These are phyloP conservation scores for Muschampia plurimacula DNA, from an alignment of 2,888 invertebrate species.

Conservation along the genomic window DNA sequence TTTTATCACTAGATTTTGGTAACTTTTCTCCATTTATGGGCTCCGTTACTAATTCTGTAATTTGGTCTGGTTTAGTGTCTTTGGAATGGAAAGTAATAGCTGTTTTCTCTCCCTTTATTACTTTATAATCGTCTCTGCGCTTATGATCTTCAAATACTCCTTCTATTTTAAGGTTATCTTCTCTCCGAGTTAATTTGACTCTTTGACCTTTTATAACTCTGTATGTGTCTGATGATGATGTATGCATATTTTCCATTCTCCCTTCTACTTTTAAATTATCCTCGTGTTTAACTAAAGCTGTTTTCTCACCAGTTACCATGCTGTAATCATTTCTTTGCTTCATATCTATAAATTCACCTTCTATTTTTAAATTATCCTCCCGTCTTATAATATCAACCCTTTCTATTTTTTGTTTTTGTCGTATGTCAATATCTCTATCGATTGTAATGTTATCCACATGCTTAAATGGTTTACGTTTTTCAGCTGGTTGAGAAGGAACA, in stretches of 20 bases:
- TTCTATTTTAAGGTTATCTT: constrained; percentile 88
- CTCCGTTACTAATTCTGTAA: constrained; percentile 29
- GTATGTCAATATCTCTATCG: constrained; percentile 69
- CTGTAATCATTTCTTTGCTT: constrained; percentile 85
- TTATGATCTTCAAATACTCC: constrained; percentile 86
- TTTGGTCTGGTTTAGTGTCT: constrained; percentile 84
- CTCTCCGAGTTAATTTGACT: constrained; percentile 80
- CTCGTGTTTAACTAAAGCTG: constrained; percentile 83
- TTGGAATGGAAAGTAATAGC: constrained; percentile 84
- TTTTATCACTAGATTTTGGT: constrained; percentile 35
- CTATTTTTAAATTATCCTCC: constrained; percentile 87
- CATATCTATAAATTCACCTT: constrained; percentile 86
- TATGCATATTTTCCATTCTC: constrained; percentile 82
- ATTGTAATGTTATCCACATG: constrained; percentile 87
- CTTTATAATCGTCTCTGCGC: constrained; percentile 85
- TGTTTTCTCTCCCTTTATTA: constrained; percentile 84
- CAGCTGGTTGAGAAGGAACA: constrained; percentile 80
- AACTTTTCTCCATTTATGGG: constrained; percentile 39
- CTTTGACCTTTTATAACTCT: constrained; percentile 84
- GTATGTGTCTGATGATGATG: constrained; percentile 78
- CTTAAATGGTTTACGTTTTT: constrained; percentile 84
- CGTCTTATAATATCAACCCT: constrained; percentile 86
- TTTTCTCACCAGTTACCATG: constrained; percentile 78
- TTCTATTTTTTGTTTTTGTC: constrained; percentile 79
- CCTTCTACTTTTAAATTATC: constrained; percentile 89